phyloP scores from a whole-genome alignment of 2,888 invertebrate genomes.

The Trichopoda pennipes region DNA sequence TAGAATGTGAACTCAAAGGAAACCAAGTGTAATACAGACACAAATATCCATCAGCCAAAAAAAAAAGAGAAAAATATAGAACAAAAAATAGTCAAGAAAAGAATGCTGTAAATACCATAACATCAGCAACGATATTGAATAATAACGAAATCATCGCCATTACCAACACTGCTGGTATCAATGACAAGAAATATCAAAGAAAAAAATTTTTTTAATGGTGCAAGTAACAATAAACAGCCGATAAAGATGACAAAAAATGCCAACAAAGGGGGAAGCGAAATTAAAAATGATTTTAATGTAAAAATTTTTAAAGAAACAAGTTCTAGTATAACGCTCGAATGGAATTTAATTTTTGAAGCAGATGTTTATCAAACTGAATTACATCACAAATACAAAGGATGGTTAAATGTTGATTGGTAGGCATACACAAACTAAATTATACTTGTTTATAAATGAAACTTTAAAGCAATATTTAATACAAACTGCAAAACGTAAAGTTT shows the following conservation, averaged over 20 bases:
- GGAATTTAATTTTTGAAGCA: constrained; percentile 74
- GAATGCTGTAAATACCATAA: constrained; percentile 18
- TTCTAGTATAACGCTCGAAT: constrained; percentile 75
- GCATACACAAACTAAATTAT: constrained; percentile 7
- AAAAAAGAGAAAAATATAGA: neutral
- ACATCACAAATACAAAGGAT: constrained; percentile 74
- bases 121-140: neutral
- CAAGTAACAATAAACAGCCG: constrained; percentile 51
- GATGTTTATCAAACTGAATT: constrained; percentile 78
- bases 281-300: constrained; percentile 72
- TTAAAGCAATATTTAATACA: neutral
- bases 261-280: constrained; percentile 6
- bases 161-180: constrained; percentile 25
- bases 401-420: constrained; percentile 78
- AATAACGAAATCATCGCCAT: constrained; percentile 27
- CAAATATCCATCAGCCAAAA: constrained; percentile 19
- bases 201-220: neutral
- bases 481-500: neutral
- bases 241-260: constrained; percentile 17
- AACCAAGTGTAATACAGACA: constrained; percentile 5
- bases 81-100: constrained; percentile 9
- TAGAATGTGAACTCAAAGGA: constrained; percentile 46
- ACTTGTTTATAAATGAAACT: neutral
- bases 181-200: constrained; percentile 26
- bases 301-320: constrained; percentile 75